Evolutionary conservation across 2,797 vertebrate genomes (phyloP).

Genomic region (Pristis pectinata): DNA sequence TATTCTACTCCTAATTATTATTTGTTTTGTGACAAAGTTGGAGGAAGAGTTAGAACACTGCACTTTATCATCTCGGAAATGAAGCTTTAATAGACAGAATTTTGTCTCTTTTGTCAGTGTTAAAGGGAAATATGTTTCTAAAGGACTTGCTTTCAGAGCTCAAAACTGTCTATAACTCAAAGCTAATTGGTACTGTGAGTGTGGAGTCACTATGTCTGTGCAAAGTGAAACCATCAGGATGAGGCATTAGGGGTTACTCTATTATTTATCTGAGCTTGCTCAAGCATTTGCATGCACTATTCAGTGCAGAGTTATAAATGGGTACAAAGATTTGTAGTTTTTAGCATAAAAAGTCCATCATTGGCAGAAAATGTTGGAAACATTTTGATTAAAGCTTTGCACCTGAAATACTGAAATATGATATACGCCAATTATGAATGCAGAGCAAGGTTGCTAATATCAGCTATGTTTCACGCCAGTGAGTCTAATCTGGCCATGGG

Average conservation of each 20-base stretch:
- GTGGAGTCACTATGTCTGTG: background rate
- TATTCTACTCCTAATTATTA: too few relatives aligned
- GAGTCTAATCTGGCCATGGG: too few relatives aligned
- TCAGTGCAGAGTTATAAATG: background rate
- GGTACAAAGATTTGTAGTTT: background rate
- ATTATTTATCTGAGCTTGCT: background rate
- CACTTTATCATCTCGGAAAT: background rate
- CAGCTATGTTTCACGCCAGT: background rate
- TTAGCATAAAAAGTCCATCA: background rate
- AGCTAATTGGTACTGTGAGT: background rate
- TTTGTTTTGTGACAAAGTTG: background rate
- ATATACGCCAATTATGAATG: background rate
- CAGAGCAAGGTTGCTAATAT: too few relatives aligned
- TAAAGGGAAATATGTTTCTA: conserved; percentile 13
- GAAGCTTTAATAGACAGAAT: background rate
- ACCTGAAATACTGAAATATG: background rate
- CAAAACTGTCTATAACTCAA: conserved; percentile 20
- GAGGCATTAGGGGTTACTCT: background rate
- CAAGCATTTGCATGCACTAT: background rate
- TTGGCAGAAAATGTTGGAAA: background rate
- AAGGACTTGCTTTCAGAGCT: background rate
- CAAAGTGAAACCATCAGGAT: conserved; percentile 10
- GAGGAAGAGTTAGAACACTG: background rate
- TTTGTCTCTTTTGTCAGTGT: background rate
- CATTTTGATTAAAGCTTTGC: background rate